Conservation (phyloP, 1,140 invertebrate species). For the Centruroides sculpturatus region DNA sequence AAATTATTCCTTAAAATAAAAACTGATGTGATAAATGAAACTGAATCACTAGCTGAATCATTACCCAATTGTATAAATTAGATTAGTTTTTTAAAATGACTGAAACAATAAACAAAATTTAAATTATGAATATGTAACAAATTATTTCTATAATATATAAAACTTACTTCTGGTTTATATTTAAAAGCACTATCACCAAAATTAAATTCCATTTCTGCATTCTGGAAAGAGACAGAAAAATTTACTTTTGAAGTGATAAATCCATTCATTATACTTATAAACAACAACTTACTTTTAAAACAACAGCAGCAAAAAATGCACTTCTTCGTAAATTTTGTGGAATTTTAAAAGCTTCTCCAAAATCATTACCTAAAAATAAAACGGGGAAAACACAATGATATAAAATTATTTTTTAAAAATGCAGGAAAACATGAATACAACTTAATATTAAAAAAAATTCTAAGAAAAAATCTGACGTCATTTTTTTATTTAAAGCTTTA, state of each 20-base stretch:
- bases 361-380: slow-evolving; percentile 34
- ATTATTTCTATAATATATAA: neutral
- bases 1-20: too few species aligned
- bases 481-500: too few species aligned
- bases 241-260: neutral
- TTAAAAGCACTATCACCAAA: slow-evolving; percentile 84
- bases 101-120: too few species aligned
- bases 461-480: too few species aligned
- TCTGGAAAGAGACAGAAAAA: slow-evolving; percentile 36
- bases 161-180: slow-evolving; percentile 40
- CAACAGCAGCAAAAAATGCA: slow-evolving; percentile 80
- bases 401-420: too few species aligned
- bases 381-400: neutral
- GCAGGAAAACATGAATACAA: too few species aligned
- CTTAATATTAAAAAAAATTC: too few species aligned
- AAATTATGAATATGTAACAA: neutral
- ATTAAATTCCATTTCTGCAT: slow-evolving; percentile 94
- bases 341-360: slow-evolving; percentile 77
- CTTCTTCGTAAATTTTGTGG: slow-evolving; percentile 51
- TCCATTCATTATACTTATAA: slow-evolving; percentile 1
- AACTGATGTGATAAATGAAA: too few species aligned
- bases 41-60: too few species aligned
- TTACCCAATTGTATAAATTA: too few species aligned
- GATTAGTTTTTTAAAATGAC: too few species aligned
- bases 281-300: slow-evolving; percentile 53